phyloP scores from a whole-genome alignment of 2,888 invertebrate species.

The Ganaspis brasiliensis region DNA sequence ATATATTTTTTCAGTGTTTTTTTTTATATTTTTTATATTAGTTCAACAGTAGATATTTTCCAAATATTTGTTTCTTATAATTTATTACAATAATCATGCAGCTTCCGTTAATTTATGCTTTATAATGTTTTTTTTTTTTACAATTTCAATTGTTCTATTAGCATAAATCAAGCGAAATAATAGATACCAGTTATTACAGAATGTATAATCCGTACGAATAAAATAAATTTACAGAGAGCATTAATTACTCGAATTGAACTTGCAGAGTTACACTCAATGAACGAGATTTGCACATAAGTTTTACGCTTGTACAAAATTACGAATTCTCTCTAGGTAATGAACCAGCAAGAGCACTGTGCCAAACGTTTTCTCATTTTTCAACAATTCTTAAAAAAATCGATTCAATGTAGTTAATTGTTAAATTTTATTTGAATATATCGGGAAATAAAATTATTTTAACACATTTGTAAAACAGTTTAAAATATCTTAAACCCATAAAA shows the following conservation, averaged over 20 bases:
- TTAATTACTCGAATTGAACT: conserved; percentile 71
- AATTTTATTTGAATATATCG: too few species aligned
- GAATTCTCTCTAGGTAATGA: conserved; percentile 49
- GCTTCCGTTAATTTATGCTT: too few species aligned
- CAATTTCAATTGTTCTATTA: conserved; percentile 47
- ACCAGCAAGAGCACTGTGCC: not conserved
- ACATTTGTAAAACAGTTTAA: not conserved
- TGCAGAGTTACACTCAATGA: conserved; percentile 60
- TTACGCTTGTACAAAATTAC: conserved; percentile 31
- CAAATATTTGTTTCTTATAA: too few species aligned
- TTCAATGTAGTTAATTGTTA: too few species aligned
- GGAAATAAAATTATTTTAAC: too few species aligned
- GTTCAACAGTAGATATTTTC: too few species aligned
- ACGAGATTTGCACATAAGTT: conserved; percentile 17
- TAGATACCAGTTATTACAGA: conserved; percentile 76
- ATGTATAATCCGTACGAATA: conserved; percentile 76
- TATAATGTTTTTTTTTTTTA: conserved; percentile 5
- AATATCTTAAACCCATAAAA: not conserved
- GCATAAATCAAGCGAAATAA: conserved; percentile 60
- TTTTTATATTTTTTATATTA: too few species aligned
- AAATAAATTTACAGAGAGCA: conserved; percentile 75
- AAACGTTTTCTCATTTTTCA: conserved; percentile 15
- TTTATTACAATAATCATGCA: too few species aligned
- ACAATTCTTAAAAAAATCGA: conserved; percentile 17
- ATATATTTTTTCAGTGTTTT: too few species aligned